Percentiles rank a stretch among this genome's conserved stretches.
phyloP scores from a whole-genome alignment of 2,888 invertebrate genomes.

The Leptopilina syphax region DNA sequence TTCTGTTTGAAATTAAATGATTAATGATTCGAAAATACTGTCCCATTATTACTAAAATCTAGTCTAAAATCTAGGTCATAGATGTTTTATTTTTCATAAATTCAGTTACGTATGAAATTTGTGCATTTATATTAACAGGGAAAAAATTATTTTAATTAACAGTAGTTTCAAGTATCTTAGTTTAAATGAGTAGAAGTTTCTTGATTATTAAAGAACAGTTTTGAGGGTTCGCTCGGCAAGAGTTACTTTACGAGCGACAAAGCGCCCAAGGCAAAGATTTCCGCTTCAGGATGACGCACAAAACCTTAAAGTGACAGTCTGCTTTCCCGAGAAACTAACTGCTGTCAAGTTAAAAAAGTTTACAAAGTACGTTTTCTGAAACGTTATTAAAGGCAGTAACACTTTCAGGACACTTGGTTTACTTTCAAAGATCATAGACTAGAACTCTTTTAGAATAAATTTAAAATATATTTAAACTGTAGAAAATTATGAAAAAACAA shows the following conservation, averaged over 20 bases:
- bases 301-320: constrained; percentile 25
- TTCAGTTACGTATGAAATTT: too few relatives aligned
- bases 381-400: constrained; percentile 75
- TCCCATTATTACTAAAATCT: too few relatives aligned
- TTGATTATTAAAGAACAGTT: constrained; percentile 22
- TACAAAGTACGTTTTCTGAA: constrained; percentile 9
- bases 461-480: not conserved
- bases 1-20: too few relatives aligned
- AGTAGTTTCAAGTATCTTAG: not conserved
- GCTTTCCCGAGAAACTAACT: constrained; percentile 9
- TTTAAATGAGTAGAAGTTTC: constrained; percentile 10
- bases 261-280: constrained; percentile 15
- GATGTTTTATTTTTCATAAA: too few relatives aligned
- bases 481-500: not conserved
- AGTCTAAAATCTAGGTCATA: too few relatives aligned
- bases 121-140: not conserved
- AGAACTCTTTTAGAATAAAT: not conserved
- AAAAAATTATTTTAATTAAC: constrained; percentile 1
- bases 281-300: constrained; percentile 12
- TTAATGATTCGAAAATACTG: too few relatives aligned
- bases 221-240: constrained; percentile 11
- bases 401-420: constrained; percentile 68
- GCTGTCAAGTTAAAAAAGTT: constrained; percentile 26
- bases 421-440: not conserved
- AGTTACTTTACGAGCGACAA: constrained; percentile 27